These are phyloP conservation scores for Calameuta pallipes DNA, from an alignment of 2,888 invertebrate genomes.

Conservation along the genomic window DNA sequence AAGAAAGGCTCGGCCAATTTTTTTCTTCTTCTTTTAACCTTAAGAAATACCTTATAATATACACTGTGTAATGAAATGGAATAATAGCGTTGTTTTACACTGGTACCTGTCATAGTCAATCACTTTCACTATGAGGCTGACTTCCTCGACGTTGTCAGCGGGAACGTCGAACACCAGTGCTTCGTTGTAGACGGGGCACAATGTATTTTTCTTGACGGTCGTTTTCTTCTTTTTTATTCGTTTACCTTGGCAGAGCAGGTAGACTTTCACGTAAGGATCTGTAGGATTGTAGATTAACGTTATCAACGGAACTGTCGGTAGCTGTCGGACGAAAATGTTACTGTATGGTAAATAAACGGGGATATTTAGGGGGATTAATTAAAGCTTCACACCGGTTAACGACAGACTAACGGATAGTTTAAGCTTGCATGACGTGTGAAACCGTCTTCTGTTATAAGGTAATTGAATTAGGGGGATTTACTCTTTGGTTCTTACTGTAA, in stretches of 20 bases:
- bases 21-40: neutral
- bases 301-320: neutral
- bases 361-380: no score
- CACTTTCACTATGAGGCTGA: slow-evolving; percentile 85
- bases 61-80: neutral
- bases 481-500: neutral
- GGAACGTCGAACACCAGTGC: slow-evolving; percentile 93
- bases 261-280: slow-evolving; percentile 96
- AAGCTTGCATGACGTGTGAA: neutral
- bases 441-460: neutral
- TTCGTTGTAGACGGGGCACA: slow-evolving; percentile 93
- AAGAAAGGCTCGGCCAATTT: neutral
- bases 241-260: slow-evolving; percentile 87
- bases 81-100: neutral
- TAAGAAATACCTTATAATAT: neutral
- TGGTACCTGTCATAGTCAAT: slow-evolving; percentile 88
- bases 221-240: slow-evolving; percentile 95
- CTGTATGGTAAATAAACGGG: no score
- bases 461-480: slow-evolving; percentile 1
- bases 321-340: no score
- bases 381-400: no score
- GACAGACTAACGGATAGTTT: neutral
- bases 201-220: slow-evolving; percentile 86
- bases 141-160: slow-evolving; percentile 82
- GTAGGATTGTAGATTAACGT: slow-evolving; percentile 39